Evolutionary conservation across 2,888 invertebrate species (phyloP).

Genomic region (Pseudococcus jackbeardsleyi): DNA sequence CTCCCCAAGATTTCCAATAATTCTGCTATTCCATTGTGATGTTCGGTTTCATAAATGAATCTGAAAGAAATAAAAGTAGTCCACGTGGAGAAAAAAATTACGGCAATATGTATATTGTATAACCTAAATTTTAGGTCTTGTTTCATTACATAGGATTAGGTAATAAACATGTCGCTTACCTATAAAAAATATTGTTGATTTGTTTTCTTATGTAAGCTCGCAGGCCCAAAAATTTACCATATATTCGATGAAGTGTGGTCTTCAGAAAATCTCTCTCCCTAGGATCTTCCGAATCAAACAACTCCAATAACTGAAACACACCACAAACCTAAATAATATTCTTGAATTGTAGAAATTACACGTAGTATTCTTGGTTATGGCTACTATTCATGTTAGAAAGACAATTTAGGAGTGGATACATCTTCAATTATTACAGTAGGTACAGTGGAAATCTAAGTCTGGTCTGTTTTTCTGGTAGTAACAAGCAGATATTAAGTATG

Average conservation of each 20-base stretch:
- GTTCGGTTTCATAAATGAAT: conserved; percentile 99
- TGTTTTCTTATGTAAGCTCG: conserved; percentile 98
- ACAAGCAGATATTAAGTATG: too few species aligned
- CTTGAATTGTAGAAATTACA: too few species aligned
- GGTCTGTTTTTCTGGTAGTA: too few species aligned
- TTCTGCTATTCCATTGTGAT: conserved; percentile 97
- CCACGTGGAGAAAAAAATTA: not conserved
- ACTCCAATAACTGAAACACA: conserved; percentile 82
- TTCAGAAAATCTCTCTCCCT: conserved; percentile 96
- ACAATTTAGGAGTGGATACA: too few species aligned
- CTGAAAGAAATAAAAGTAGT: conserved; percentile 71
- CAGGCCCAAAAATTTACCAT: conserved; percentile 96
- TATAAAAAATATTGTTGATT: conserved; percentile 97
- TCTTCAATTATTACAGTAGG: too few species aligned
- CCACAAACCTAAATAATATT: not conserved
- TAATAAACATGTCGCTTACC: conserved; percentile 70
- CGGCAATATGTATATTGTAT: too few species aligned
- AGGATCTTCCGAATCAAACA: conserved; percentile 98
- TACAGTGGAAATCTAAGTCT: too few species aligned
- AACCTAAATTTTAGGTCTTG: too few species aligned
- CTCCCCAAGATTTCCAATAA: conserved; percentile 95
- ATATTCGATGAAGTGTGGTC: conserved; percentile 97
- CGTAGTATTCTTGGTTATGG: too few species aligned
- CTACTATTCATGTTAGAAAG: too few species aligned
- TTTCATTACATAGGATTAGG: too few species aligned